Percentiles rank a stretch among this genome's conserved stretches.
Conservation (phyloP, 2,888 invertebrate genomes). For the Acanthococcus lagerstroemiae region DNA sequence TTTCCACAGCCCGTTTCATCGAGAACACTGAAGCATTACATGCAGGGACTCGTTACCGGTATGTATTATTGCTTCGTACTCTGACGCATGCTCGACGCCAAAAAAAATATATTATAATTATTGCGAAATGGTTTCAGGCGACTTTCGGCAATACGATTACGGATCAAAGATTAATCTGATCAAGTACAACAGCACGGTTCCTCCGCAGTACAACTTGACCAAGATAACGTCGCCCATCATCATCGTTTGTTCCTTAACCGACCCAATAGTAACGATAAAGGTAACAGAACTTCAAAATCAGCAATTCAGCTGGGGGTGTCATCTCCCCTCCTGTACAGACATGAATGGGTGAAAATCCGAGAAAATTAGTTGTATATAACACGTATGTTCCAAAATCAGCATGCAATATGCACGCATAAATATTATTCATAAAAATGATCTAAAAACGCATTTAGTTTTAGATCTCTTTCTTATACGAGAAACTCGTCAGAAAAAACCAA, state of each 20-base stretch:
- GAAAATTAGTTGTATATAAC: no score
- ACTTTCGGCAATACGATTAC: conserved; percentile 34
- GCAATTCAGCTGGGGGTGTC: no score
- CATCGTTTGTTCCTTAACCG: conserved; percentile 28
- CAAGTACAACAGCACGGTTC: conserved; percentile 30
- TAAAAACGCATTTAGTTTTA: no score
- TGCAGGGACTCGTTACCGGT: conserved; percentile 32
- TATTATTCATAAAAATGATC: not conserved
- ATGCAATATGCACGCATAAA: not conserved
- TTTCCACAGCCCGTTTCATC: conserved; percentile 34
- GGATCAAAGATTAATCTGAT: conserved; percentile 27
- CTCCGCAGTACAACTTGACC: conserved; percentile 32
- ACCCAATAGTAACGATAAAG: conserved; percentile 26
- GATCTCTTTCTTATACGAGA: no score
- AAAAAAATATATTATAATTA: no score
- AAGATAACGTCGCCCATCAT: conserved; percentile 27
- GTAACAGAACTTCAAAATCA: conserved; percentile 10
- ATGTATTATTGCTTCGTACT: not conserved
- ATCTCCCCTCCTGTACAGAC: no score
- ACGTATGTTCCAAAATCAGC: no score
- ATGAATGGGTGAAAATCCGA: no score
- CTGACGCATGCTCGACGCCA: no score
- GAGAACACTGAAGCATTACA: conserved; percentile 32
- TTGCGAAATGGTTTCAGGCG: conserved; percentile 28
- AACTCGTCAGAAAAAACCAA: no score